Conservation (phyloP, 2,888 invertebrate genomes). For the Eulithis testata region DNA sequence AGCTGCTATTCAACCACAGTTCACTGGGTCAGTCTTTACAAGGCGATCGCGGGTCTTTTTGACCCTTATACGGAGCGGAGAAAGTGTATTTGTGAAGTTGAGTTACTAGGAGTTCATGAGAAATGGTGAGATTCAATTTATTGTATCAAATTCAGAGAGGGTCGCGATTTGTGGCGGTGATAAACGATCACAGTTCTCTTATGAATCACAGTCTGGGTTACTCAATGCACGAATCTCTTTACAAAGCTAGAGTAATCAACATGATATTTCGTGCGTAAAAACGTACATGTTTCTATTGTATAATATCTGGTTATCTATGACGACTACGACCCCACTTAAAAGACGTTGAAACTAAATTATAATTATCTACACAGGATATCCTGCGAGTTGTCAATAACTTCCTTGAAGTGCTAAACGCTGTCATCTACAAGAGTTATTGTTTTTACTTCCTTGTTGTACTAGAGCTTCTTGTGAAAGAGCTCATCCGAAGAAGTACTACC, state of each 20-base stretch:
- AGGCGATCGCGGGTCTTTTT: conserved; percentile 60
- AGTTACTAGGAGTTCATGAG: conserved; percentile 48
- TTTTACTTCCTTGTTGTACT: not conserved
- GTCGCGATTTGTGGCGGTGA: conserved; percentile 27
- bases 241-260: not conserved
- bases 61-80: conserved; percentile 65
- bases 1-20: conserved; percentile 56
- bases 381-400: conserved; percentile 15
- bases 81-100: conserved; percentile 60
- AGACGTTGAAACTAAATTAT: not conserved
- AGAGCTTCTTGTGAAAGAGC: too few species aligned
- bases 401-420: conserved; percentile 23
- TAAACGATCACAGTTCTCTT: conserved; percentile 18
- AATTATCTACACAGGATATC: conserved; percentile 26
- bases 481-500: too few species aligned
- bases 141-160: conserved; percentile 36
- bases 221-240: conserved; percentile 6
- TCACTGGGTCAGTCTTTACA: conserved; percentile 69
- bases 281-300: too few species aligned
- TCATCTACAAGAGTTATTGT: conserved; percentile 5
- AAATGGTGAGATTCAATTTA: conserved; percentile 41
- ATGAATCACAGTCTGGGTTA: conserved; percentile 17
- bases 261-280: too few species aligned
- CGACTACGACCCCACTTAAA: not conserved
- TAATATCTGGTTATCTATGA: not conserved